Conservation (phyloP, 2,888 invertebrate genomes). For the Protophormia terraenovae region DNA sequence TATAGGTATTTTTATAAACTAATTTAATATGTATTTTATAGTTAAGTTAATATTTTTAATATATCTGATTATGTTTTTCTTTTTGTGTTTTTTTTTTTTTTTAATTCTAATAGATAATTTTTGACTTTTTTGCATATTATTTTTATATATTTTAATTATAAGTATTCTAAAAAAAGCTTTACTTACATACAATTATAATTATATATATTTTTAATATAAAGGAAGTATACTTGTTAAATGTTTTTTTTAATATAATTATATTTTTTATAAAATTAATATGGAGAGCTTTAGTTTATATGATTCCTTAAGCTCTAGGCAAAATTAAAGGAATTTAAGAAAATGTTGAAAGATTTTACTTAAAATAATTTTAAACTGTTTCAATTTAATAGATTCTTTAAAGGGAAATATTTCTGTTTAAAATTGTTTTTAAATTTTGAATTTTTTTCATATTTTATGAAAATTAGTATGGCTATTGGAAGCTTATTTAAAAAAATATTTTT, state of each 20-base stretch:
- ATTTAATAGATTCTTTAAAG: too few species aligned
- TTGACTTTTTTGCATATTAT: slow-evolving; percentile 29
- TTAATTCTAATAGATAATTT: slow-evolving; percentile 27
- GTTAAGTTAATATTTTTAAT: background rate
- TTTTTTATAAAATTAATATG: background rate
- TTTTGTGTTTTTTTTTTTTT: background rate
- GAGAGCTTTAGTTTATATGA: background rate
- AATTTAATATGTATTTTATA: slow-evolving; percentile 28
- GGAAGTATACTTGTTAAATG: slow-evolving; percentile 58
- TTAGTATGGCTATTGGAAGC: too few species aligned
- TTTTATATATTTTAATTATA: background rate
- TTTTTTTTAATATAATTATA: background rate
- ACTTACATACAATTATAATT: slow-evolving; percentile 40
- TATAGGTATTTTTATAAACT: slow-evolving; percentile 25
- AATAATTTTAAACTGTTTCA: too few species aligned
- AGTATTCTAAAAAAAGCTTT: slow-evolving; percentile 39
- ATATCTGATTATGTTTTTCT: slow-evolving; percentile 46
- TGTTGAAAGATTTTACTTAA: too few species aligned
- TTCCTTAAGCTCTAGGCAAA: background rate
- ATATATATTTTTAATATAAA: slow-evolving; percentile 65
- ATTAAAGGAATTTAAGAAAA: too few species aligned
- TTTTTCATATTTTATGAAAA: too few species aligned
- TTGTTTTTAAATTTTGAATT: too few species aligned
- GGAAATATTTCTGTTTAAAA: too few species aligned
- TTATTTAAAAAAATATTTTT: background rate